phyloP scores from a whole-genome alignment of 2,888 invertebrate genomes.

The Sminthurides aquaticus region DNA sequence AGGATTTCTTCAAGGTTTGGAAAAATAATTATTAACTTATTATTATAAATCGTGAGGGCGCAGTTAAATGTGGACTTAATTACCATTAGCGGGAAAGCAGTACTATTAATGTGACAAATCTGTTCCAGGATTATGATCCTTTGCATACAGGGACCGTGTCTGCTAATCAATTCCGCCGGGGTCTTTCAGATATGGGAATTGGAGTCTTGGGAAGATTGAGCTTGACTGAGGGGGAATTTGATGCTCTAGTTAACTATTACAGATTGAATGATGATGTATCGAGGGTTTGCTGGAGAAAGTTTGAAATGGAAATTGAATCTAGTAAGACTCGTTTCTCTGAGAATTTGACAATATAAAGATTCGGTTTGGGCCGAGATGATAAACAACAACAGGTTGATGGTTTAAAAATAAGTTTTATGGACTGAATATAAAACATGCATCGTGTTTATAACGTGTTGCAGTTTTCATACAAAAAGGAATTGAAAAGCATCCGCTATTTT shows the following conservation, averaged over 20 bases:
- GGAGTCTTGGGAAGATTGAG: slow-evolving; percentile 53
- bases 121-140: slow-evolving; percentile 62
- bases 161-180: slow-evolving; percentile 63
- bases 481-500: slow-evolving; percentile 34
- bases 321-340: no score
- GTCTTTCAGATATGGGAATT: slow-evolving; percentile 60
- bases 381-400: no score
- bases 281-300: slow-evolving; percentile 66
- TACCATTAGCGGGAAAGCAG: no score
- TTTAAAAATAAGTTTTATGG: background rate
- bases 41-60: no score
- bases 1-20: slow-evolving; percentile 62
- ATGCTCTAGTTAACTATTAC: slow-evolving; percentile 60
- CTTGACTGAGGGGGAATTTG: slow-evolving; percentile 58
- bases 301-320: slow-evolving; percentile 69
- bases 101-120: no score
- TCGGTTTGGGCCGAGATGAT: no score
- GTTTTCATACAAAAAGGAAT: slow-evolving; percentile 41
- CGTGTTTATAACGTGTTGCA: no score
- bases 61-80: no score
- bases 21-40: no score
- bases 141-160: slow-evolving; percentile 62
- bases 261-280: slow-evolving; percentile 62
- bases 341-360: no score
- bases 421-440: no score